Conservation (phyloP, 2,797 vertebrate genomes). For the Steatocranus sp. region DNA sequence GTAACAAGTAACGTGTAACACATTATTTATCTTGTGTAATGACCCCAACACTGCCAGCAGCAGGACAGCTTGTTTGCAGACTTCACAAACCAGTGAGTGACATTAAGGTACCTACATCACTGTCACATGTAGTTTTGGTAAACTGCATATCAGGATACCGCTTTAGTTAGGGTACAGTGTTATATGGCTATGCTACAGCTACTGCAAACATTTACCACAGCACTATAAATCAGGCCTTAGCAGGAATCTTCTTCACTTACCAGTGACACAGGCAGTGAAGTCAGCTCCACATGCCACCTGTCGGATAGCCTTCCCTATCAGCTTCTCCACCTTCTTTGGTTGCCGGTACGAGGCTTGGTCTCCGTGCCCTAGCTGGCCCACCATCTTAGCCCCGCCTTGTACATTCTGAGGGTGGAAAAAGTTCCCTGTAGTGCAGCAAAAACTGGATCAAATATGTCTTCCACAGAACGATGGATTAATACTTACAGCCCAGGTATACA, state of each 20-base stretch:
- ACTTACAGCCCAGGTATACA: slow-evolving; percentile 99
- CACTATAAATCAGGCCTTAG: neutral
- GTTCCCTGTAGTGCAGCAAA: neutral
- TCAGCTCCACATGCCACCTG: slow-evolving; percentile 96
- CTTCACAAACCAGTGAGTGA: neutral
- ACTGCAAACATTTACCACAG: neutral
- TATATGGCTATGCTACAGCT: neutral
- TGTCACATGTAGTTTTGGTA: neutral
- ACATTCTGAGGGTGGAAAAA: slow-evolving; percentile 80
- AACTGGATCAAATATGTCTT: neutral
- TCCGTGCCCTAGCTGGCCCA: slow-evolving; percentile 94
- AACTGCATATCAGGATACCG: neutral
- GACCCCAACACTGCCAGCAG: neutral
- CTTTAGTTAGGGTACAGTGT: neutral
- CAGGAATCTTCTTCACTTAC: slow-evolving; percentile 67
- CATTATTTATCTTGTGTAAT: neutral
- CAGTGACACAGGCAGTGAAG: slow-evolving; percentile 94
- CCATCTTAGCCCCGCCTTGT: slow-evolving; percentile 93
- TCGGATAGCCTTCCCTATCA: slow-evolving; percentile 91
- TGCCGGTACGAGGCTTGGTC: slow-evolving; percentile 96
- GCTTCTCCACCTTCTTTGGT: slow-evolving; percentile 90
- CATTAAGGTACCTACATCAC: neutral
- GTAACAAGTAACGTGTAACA: neutral
- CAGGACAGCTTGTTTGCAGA: neutral
- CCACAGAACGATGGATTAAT: neutral